These are phyloP conservation scores for Chionomys nivalis DNA, from an alignment of 2,113 vertebrate genomes.

Conservation along the genomic window DNA sequence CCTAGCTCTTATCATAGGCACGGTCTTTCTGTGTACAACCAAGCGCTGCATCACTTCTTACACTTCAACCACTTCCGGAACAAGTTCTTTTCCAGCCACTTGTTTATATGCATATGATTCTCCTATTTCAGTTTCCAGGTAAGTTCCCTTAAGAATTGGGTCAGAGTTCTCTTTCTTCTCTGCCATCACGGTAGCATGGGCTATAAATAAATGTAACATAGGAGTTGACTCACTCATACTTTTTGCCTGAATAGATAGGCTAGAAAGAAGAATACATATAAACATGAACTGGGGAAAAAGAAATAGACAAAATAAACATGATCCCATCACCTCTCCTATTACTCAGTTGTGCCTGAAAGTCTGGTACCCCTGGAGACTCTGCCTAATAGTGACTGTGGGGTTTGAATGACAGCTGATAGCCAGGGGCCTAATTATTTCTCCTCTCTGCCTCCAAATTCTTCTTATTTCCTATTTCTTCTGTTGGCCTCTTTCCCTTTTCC, in stretches of 20 bases:
- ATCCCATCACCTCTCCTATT: background rate
- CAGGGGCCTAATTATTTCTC: background rate
- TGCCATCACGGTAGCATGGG: background rate
- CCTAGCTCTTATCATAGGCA: background rate
- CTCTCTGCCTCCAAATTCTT: background rate
- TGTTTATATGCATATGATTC: background rate
- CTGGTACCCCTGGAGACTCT: background rate
- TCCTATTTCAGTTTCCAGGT: background rate
- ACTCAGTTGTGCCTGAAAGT: background rate
- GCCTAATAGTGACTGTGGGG: background rate
- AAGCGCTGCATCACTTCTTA: background rate
- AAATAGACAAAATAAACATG: constrained; percentile 1
- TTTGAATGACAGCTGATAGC: background rate
- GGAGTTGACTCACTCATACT: background rate
- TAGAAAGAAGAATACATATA: background rate
- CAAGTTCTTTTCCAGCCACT: background rate
- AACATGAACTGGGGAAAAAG: background rate
- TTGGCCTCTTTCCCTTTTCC: constrained; percentile 17
- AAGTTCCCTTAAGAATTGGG: background rate
- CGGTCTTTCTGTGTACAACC: background rate
- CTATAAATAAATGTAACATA: background rate
- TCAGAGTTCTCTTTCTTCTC: background rate
- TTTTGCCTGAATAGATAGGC: background rate
- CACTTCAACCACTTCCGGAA: background rate
- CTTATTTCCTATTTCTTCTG: background rate